phyloP scores from a whole-genome alignment of 2,888 invertebrate species.

The Himalopsyche japonica region DNA sequence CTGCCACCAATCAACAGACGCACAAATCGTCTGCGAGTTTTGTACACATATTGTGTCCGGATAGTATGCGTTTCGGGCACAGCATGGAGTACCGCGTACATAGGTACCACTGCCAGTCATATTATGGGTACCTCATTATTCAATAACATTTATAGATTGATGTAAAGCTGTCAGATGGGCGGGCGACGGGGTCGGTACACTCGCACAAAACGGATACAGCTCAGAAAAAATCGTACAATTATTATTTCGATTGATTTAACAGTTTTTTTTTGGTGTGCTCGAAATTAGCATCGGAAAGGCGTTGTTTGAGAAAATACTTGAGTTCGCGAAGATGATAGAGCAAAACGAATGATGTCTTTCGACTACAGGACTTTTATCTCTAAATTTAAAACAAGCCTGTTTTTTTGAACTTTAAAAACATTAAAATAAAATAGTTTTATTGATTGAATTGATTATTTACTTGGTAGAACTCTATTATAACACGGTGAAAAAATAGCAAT shows the following conservation, averaged over 20 bases:
- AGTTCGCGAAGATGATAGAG: too few relatives aligned
- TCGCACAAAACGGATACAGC: background rate
- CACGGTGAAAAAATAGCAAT: too few relatives aligned
- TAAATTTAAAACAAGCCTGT: too few relatives aligned
- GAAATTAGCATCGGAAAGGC: background rate
- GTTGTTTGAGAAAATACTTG: background rate
- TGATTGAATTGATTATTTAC: too few relatives aligned
- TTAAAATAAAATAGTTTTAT: too few relatives aligned
- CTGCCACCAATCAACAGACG: background rate
- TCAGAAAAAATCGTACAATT: background rate
- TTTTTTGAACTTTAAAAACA: too few relatives aligned
- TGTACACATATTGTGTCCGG: background rate
- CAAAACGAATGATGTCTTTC: too few relatives aligned
- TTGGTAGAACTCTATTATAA: too few relatives aligned
- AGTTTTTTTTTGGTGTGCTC: background rate
- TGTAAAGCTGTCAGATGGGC: constrained; percentile 19
- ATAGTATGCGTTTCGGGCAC: background rate
- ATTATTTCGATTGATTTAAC: background rate
- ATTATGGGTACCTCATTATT: constrained; percentile 21
- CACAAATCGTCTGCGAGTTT: background rate
- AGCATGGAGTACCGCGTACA: background rate
- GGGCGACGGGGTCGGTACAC: background rate
- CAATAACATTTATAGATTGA: constrained; percentile 31
- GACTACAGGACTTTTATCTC: too few relatives aligned
- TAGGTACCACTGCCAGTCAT: background rate